Conservation (phyloP, 2,113 vertebrate genomes). For the Tyrannus savana region DNA sequence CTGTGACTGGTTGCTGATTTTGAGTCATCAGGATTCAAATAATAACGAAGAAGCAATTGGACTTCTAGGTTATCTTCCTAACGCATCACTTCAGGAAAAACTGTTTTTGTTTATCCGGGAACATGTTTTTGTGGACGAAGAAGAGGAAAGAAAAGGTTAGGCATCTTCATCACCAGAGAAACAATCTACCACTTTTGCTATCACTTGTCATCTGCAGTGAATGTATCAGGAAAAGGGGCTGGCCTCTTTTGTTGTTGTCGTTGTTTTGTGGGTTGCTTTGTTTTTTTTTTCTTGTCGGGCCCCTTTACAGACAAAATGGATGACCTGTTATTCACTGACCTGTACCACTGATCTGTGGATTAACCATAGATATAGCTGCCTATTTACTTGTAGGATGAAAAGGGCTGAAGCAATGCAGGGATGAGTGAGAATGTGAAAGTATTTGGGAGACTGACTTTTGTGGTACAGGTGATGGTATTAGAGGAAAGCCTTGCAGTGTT, state of each 20-base stretch:
- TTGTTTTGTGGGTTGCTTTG: neutral
- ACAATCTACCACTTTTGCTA: neutral
- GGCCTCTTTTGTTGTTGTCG: neutral
- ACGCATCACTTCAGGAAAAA: conserved; percentile 82
- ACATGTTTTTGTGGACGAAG: conserved; percentile 76
- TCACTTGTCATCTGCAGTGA: neutral
- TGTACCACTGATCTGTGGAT: neutral
- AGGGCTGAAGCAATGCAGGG: neutral
- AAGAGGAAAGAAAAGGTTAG: conserved; percentile 77
- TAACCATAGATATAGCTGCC: neutral
- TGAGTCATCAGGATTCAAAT: conserved; percentile 80
- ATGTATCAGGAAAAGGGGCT: neutral
- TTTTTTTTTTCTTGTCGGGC: neutral
- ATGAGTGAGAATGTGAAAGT: neutral
- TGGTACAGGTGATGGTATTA: neutral
- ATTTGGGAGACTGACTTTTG: neutral
- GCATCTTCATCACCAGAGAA: neutral
- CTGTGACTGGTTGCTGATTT: conserved; percentile 85
- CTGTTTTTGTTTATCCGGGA: conserved; percentile 79
- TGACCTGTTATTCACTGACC: neutral
- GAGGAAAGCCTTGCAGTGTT: neutral
- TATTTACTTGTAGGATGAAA: neutral
- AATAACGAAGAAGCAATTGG: conserved; percentile 59
- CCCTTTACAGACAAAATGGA: neutral
- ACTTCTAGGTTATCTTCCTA: conserved; percentile 78